phyloP scores from a whole-genome alignment of 2,113 vertebrate genomes.

The Seriola dumerili region DNA sequence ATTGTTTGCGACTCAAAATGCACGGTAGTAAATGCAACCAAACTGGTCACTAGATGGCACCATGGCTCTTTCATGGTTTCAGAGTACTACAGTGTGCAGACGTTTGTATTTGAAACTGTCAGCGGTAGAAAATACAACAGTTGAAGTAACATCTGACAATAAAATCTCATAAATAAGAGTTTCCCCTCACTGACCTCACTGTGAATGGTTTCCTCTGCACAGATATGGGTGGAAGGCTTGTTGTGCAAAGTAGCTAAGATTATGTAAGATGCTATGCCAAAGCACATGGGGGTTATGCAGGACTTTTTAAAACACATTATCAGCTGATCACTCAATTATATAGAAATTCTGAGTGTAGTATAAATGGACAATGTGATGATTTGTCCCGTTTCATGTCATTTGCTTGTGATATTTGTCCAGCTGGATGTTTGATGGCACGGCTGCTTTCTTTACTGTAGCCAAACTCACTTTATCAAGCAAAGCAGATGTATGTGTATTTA shows the following conservation, averaged over 20 bases:
- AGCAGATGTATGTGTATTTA: conserved; percentile 33
- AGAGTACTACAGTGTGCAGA: too few relatives aligned
- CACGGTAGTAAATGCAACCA: neutral
- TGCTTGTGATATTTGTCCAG: conserved; percentile 18
- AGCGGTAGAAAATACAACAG: neutral
- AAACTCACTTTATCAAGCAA: conserved; percentile 35
- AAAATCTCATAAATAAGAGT: neutral
- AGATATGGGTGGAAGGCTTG: neutral
- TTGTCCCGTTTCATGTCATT: conserved; percentile 19
- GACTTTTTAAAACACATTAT: too few relatives aligned
- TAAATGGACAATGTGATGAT: conserved; percentile 8
- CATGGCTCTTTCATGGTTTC: neutral
- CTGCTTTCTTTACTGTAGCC: conserved; percentile 28
- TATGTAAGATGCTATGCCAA: neutral
- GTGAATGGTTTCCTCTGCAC: neutral
- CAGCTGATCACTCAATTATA: neutral
- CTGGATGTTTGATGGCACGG: conserved; percentile 25
- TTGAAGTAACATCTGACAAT: neutral
- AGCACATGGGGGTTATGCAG: too few relatives aligned
- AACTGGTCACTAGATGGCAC: conserved; percentile 46
- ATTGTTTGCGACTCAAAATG: neutral
- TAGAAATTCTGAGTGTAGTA: neutral
- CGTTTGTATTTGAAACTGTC: neutral
- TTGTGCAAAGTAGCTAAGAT: neutral
- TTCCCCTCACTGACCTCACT: neutral